A percentile compares a stretch with the other conserved stretches of the same genome.
phyloP scores from a whole-genome alignment of 1,140 invertebrate genomes.

The Drosophila ohnishii region DNA sequence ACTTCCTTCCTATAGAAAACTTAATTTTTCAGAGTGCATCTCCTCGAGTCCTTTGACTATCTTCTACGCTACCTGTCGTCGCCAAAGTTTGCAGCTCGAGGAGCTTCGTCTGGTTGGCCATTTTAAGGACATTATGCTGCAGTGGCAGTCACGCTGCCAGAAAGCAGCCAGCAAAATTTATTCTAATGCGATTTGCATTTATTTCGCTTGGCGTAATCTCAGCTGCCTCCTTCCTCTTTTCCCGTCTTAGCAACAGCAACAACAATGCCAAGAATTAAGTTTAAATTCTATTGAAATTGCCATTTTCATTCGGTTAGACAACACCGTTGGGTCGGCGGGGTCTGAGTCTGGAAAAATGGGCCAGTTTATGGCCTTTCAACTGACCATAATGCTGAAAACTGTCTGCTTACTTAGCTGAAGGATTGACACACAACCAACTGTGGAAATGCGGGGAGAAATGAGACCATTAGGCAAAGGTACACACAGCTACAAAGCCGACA shows the following conservation, averaged over 20 bases:
- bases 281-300: constrained; percentile 70
- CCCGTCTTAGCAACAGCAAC: constrained; percentile 2
- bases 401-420: constrained; percentile 69
- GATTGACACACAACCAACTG: constrained; percentile 36
- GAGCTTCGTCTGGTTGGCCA: constrained; percentile 30
- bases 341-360: constrained; percentile 6
- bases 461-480: constrained; percentile 64
- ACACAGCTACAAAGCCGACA: constrained; percentile 14
- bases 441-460: constrained; percentile 11
- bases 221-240: constrained; percentile 6
- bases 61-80: constrained; percentile 68
- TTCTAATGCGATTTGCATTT: constrained; percentile 81
- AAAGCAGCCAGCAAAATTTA: constrained; percentile 55
- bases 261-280: constrained; percentile 45
- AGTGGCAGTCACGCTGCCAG: constrained; percentile 36
- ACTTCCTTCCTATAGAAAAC: too few species aligned
- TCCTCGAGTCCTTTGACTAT: constrained; percentile 17
- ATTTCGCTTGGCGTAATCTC: constrained; percentile 61
- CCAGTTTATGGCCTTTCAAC: constrained; percentile 59
- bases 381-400: constrained; percentile 66
- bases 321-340: constrained; percentile 1
- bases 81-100: constrained; percentile 54
- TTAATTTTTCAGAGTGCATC: neutral
- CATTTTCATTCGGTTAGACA: constrained; percentile 47
- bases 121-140: constrained; percentile 71